Percentiles rank a stretch among this genome's conserved stretches.
These are phyloP conservation scores for Xenentodon cancila DNA, from an alignment of 2,797 vertebrate species.

Conservation along the genomic window DNA sequence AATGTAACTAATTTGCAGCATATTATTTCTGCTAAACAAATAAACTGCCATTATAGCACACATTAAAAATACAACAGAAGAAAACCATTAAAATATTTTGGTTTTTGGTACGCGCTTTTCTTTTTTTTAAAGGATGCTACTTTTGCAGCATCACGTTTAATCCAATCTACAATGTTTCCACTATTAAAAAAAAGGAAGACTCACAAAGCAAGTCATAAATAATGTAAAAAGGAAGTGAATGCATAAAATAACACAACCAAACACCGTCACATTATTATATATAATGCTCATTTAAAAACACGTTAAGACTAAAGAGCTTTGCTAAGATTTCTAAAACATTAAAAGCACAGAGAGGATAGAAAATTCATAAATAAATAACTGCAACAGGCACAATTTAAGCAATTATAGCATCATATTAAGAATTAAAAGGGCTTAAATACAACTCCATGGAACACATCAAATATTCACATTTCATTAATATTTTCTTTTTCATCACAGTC, in stretches of 20 bases:
- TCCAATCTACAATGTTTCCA: neutral
- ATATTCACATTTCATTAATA: slow-evolving; percentile 10
- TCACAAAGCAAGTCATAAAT: neutral
- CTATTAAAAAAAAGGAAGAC: neutral
- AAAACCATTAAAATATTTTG: neutral
- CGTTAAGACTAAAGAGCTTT: neutral
- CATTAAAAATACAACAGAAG: neutral
- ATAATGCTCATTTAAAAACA: neutral
- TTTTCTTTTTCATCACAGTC: neutral
- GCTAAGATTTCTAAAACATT: neutral
- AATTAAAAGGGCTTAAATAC: slow-evolving; percentile 20
- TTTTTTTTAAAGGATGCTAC: too few relatives aligned
- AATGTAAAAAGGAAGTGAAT: neutral
- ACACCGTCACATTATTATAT: neutral
- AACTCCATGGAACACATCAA: slow-evolving; percentile 8
- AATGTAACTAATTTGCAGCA: too few relatives aligned
- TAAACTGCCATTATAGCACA: too few relatives aligned
- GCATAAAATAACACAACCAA: neutral
- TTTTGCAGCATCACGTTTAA: slow-evolving; percentile 1
- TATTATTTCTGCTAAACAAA: too few relatives aligned
- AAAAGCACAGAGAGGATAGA: neutral
- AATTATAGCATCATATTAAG: slow-evolving; percentile 10
- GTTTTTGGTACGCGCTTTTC: neutral
- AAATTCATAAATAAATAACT: slow-evolving; percentile 1
- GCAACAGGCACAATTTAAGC: neutral